These are phyloP conservation scores for Gyps fulvus DNA, from an alignment of 2,113 vertebrate species.

Conservation along the genomic window DNA sequence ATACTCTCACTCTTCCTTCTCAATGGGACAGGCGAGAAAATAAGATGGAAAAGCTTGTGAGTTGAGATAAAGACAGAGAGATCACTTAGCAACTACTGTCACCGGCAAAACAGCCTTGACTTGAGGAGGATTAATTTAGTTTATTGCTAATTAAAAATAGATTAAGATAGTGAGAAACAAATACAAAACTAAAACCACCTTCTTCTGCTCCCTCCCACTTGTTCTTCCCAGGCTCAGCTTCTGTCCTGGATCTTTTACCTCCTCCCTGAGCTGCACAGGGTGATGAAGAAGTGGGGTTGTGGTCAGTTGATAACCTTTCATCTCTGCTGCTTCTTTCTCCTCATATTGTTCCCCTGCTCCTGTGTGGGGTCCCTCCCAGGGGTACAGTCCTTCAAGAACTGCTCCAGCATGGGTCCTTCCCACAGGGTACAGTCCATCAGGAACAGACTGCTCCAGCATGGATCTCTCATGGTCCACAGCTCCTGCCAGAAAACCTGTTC, in stretches of 20 bases:
- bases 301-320: background rate
- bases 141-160: background rate
- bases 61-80: background rate
- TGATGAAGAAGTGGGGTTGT: background rate
- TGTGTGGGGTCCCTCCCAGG: background rate
- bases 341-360: background rate
- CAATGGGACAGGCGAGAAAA: background rate
- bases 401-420: background rate
- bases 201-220: background rate
- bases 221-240: background rate
- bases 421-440: no score
- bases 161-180: background rate
- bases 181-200: background rate
- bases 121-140: background rate
- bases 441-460: background rate
- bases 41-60: background rate
- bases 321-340: background rate
- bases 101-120: background rate
- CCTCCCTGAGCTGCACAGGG: background rate
- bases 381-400: background rate
- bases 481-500: background rate
- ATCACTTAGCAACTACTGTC: background rate
- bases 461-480: background rate
- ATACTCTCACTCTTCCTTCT: background rate
- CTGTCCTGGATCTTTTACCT: background rate